Percentiles rank a stretch among this genome's conserved stretches.
Evolutionary conservation across 2,113 vertebrate species (phyloP).

Genomic region (Psammodynastes pulverulentus): DNA sequence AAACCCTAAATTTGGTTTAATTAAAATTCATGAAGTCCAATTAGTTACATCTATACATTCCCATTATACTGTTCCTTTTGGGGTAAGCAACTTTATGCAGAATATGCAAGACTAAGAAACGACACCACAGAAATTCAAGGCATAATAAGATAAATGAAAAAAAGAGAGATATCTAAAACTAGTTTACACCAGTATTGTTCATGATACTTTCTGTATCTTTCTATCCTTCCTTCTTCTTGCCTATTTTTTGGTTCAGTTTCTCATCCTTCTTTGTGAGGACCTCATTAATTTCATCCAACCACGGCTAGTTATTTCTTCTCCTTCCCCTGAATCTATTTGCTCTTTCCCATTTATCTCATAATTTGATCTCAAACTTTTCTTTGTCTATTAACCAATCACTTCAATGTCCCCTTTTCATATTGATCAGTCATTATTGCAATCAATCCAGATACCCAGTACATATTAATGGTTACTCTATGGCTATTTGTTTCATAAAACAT

Average conservation of each 20-base stretch:
- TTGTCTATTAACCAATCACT: neutral
- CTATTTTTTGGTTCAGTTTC: neutral
- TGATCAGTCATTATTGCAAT: neutral
- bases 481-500: neutral
- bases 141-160: neutral
- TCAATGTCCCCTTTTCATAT: neutral
- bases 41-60: neutral
- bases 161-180: neutral
- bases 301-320: neutral
- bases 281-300: neutral
- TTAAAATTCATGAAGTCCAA: neutral
- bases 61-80: neutral
- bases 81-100: neutral
- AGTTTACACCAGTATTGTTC: neutral
- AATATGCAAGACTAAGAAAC: neutral
- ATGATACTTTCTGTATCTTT: neutral
- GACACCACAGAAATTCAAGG: neutral
- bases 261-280: neutral
- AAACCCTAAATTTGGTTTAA: neutral
- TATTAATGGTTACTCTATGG: neutral
- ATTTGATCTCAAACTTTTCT: neutral
- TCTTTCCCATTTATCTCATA: neutral
- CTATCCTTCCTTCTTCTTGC: neutral
- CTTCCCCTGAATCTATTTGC: neutral
- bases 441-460: neutral